Base-by-base conservation (phyloP, 1,140 invertebrate genomes). In the Apis laboriosa region DNA sequence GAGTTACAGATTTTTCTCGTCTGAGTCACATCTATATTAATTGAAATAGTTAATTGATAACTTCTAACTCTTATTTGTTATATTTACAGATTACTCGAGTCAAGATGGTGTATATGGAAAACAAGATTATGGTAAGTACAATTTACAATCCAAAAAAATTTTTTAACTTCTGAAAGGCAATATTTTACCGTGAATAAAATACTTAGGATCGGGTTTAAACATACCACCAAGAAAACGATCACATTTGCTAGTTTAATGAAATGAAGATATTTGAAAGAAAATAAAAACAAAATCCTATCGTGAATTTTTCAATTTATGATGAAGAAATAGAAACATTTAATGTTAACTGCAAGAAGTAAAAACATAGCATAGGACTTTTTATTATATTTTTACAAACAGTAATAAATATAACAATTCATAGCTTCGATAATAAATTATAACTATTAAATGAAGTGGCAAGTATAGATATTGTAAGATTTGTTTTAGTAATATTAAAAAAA, bases 71-170 rank as follows among this genome's bases (percentile, higher is more conserved):
- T 24, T 51, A 21, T 70, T 70, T 56, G 11, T 89, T 90, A 64
- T 90, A 55, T 67, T 93, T 92, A 11, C 89, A 94, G 93, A 94
- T 88, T 94, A 94, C 90, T 82, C 92, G 77, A 91, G 78, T 90
- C 93, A 92, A 90, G 93, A 91, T 76, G 91, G 89, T 85, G 90
- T 91, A 80, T 94, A 94, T 68, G 93, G 93, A 85, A 94, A 92
- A 84, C 92, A 93, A 84, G 93, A 94, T 84, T 94, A 94, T 86
- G 93, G 93, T 94, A 92, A 94, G 93, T 94, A 93, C 91, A 88
- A 87, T 77, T 89, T 74, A 77, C 68, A 86, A 76, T 85, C 55
- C 55, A 71, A 71, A 75, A 80, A 80, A 82, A n/a, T 70, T 68
- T 74, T 74, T 85, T 88, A 73, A 84, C 11, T 49, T 43, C 8